Conservation (phyloP, 2,888 invertebrate species). For the Subacronicta megacephala region DNA sequence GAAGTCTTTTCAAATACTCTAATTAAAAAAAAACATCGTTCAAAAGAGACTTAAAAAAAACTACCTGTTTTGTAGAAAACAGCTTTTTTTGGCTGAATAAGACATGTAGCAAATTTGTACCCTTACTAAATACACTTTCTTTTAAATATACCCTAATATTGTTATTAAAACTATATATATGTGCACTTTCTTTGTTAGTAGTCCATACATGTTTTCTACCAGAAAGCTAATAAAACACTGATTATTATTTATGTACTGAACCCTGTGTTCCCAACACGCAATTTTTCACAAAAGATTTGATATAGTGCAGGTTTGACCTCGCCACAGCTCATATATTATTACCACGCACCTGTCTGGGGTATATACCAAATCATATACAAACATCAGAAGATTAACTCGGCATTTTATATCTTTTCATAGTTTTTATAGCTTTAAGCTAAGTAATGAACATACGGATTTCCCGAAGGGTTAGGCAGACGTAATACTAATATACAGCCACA, state of each 20-base stretch:
- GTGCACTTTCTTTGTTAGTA: slow-evolving; percentile 1
- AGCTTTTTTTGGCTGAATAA: no score
- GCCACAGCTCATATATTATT: slow-evolving; percentile 47
- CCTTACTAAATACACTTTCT: no score
- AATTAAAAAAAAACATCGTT: no score
- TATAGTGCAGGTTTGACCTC: slow-evolving; percentile 51
- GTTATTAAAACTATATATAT: not conserved
- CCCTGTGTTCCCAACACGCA: slow-evolving; percentile 35
- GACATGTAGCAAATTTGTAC: no score
- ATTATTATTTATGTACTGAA: slow-evolving; percentile 51
- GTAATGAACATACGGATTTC: no score
- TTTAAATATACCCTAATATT: no score
- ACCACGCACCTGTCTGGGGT: slow-evolving; percentile 47
- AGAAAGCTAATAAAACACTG: slow-evolving; percentile 27
- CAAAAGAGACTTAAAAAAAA: no score
- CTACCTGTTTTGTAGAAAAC: no score
- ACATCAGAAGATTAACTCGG: slow-evolving; percentile 26
- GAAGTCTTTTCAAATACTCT: no score
- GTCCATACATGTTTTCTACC: slow-evolving; percentile 15
- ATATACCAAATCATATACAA: not conserved
- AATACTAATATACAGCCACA: no score
- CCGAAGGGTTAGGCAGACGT: no score
- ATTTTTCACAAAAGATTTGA: slow-evolving; percentile 52
- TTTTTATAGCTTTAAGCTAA: no score
- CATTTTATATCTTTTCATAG: not conserved